A percentile compares a stretch with the other conserved stretches of the same genome.
Evolutionary conservation across 2,797 vertebrate species (phyloP).

Genomic region (Heteromormyrus szaboi): DNA sequence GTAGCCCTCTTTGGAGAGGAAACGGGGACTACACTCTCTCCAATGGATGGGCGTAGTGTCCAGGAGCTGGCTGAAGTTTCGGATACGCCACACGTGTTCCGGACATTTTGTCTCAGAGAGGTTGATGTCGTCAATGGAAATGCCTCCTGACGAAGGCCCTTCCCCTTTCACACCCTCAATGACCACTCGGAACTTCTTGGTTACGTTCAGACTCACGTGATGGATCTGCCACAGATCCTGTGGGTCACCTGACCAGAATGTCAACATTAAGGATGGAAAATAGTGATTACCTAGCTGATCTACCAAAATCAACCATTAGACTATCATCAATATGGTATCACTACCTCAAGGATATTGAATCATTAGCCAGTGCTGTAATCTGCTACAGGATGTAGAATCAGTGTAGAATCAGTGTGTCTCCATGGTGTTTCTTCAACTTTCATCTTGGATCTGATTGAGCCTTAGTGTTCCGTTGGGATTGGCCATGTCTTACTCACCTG

Average conservation of each 20-base stretch:
- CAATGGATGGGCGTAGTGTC: constrained; percentile 38
- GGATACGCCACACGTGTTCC: constrained; percentile 74
- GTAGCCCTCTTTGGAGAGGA: constrained; percentile 72
- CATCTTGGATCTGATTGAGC: neutral
- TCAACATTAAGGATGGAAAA: neutral
- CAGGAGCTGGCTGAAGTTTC: constrained; percentile 63
- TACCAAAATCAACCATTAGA: neutral
- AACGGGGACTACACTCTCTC: constrained; percentile 65
- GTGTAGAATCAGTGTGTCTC: neutral
- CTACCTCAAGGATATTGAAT: neutral
- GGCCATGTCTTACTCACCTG: neutral
- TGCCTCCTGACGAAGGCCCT: constrained; percentile 59
- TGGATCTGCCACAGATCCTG: constrained; percentile 73
- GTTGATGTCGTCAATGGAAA: constrained; percentile 85
- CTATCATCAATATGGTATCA: neutral
- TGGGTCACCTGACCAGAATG: constrained; percentile 47
- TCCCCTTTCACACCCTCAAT: constrained; percentile 67
- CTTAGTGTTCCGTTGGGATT: neutral
- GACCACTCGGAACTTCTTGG: constrained; percentile 66
- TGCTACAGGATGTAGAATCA: neutral
- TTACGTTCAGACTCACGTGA: constrained; percentile 60
- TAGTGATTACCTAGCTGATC: neutral
- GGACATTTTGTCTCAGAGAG: constrained; percentile 77
- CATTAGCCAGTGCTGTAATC: neutral
- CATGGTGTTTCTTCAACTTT: neutral